Conservation (phyloP, 2,113 vertebrate genomes). For the Redunca redunca region DNA sequence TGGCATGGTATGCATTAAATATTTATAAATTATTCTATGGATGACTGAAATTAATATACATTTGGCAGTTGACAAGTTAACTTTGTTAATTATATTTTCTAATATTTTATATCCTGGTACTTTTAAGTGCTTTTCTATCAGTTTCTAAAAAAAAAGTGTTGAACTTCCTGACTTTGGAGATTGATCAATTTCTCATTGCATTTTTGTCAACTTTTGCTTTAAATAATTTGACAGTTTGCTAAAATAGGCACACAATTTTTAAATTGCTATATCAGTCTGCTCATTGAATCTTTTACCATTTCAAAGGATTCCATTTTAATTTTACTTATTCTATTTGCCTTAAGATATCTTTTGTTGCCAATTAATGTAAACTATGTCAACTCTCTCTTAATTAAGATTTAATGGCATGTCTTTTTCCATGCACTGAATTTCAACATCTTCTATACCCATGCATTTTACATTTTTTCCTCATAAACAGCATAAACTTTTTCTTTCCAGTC, state of each 20-base stretch:
- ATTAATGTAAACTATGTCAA: background rate
- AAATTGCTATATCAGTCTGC: background rate
- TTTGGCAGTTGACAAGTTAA: conserved; percentile 31
- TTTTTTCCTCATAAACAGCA: background rate
- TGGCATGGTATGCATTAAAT: conserved; percentile 16
- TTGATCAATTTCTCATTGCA: background rate
- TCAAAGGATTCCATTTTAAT: background rate
- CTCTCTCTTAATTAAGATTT: background rate
- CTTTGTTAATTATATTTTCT: conserved; percentile 6
- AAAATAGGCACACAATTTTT: background rate
- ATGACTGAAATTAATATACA: conserved; percentile 32
- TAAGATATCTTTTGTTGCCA: conserved; percentile 1
- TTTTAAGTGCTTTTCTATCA: conserved; percentile 13
- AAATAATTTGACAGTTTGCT: background rate
- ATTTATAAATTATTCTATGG: conserved; percentile 30
- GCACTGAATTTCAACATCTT: background rate
- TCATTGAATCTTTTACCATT: background rate
- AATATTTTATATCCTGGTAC: background rate
- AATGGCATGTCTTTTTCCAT: background rate
- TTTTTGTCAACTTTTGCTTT: background rate
- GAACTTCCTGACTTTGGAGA: background rate
- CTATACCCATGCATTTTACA: background rate
- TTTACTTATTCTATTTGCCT: background rate
- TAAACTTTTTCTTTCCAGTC: background rate
- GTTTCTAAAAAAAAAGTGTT: background rate